phyloP scores from a whole-genome alignment of 2,888 invertebrate species.

The Myathropa florea region DNA sequence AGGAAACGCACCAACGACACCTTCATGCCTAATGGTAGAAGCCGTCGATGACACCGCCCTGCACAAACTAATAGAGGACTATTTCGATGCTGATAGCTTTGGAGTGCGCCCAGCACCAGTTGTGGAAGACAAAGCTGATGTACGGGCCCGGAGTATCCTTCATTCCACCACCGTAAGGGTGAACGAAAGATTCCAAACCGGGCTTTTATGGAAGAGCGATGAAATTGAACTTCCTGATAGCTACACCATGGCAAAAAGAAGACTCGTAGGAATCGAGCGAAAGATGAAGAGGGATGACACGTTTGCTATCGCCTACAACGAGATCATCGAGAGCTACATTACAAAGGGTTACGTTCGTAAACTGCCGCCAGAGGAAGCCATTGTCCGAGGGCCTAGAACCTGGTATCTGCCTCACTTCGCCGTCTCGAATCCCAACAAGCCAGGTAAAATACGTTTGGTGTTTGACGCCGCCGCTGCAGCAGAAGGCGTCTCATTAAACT shows the following conservation, averaged over 20 bases:
- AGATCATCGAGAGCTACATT: conserved; percentile 55
- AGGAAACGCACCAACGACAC: neutral
- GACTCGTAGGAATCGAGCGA: conserved; percentile 52
- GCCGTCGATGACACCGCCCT: neutral
- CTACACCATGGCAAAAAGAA: conserved; percentile 50
- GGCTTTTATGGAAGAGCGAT: conserved; percentile 53
- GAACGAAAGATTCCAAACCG: conserved; percentile 22
- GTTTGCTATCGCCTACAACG: conserved; percentile 45
- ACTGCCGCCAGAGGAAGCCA: conserved; percentile 18
- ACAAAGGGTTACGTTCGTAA: conserved; percentile 66
- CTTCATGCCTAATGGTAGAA: neutral
- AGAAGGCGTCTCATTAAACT: conserved; percentile 42
- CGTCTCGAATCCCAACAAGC: conserved; percentile 72
- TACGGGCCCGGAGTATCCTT: neutral
- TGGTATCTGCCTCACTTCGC: conserved; percentile 72
- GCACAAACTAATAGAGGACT: conserved; percentile 8
- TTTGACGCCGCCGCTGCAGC: conserved; percentile 74
- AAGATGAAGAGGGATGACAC: conserved; percentile 57
- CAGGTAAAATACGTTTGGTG: conserved; percentile 72
- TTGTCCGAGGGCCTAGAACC: neutral
- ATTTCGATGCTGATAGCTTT: conserved; percentile 23
- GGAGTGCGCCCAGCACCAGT: conserved; percentile 7
- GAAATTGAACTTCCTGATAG: conserved; percentile 36
- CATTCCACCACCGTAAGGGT: conserved; percentile 4
- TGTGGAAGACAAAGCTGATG: too few relatives aligned